Evolutionary conservation across 2,888 invertebrate species (phyloP).

Genomic region (Trissonchulus latispiculum): DNA sequence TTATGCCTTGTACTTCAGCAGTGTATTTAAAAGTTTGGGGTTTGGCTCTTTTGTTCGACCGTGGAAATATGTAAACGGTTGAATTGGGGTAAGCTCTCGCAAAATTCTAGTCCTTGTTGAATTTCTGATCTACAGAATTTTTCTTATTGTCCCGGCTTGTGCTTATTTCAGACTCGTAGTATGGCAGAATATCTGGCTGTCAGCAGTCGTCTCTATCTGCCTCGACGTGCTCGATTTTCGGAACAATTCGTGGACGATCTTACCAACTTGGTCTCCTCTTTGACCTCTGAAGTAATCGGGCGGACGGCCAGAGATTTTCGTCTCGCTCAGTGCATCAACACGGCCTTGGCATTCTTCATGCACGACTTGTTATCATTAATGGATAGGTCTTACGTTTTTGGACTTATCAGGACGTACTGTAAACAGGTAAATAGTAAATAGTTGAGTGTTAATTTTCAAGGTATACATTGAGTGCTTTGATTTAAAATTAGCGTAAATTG

Average conservation of each 20-base stretch:
- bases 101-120: no score
- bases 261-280: constrained; percentile 63
- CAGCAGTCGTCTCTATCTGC: constrained; percentile 56
- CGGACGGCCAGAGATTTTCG: constrained; percentile 47
- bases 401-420: constrained; percentile 56
- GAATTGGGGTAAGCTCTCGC: no score
- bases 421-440: no score
- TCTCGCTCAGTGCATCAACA: constrained; percentile 38
- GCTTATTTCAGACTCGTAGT: constrained; percentile 66
- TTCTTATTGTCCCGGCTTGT: no score
- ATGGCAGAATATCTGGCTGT: constrained; percentile 80
- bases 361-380: constrained; percentile 79
- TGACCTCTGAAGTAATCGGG: constrained; percentile 71
- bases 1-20: no score
- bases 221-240: constrained; percentile 72
- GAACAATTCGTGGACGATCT: constrained; percentile 82
- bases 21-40: no score
- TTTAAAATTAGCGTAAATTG: no score
- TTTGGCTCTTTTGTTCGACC: no score
- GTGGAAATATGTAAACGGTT: no score
- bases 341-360: constrained; percentile 81
- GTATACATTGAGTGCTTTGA: no score
- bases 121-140: no score
- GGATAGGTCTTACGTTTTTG: constrained; percentile 80
- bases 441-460: no score